Conservation (phyloP, 2,888 invertebrate species). For the Leptopterna dolabrata region DNA sequence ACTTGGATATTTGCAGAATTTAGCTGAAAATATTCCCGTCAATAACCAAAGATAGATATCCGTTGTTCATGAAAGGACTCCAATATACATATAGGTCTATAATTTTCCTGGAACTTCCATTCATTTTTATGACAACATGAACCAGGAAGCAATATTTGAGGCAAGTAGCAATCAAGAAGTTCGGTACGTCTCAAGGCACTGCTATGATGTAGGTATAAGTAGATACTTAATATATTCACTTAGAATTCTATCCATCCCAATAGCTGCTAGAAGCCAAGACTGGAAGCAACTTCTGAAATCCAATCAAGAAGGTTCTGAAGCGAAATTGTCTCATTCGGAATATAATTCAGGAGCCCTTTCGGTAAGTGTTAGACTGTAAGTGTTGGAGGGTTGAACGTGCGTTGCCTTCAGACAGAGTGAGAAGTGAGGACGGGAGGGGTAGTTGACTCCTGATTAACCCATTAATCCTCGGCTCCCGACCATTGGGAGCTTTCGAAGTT, state of each 20-base stretch:
- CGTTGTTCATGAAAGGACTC: too few relatives aligned
- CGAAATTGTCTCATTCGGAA: constrained; percentile 8
- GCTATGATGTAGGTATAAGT: too few relatives aligned
- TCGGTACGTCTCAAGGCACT: too few relatives aligned
- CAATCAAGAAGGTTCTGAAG: neutral
- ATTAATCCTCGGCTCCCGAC: constrained; percentile 43
- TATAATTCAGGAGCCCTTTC: constrained; percentile 15
- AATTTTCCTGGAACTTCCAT: too few relatives aligned
- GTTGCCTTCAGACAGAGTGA: constrained; percentile 21
- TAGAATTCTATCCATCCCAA: neutral
- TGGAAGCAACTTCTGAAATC: neutral
- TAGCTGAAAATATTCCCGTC: too few relatives aligned
- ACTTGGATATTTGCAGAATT: too few relatives aligned
- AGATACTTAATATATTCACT: neutral
- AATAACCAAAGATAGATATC: too few relatives aligned
- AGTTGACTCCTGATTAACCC: constrained; percentile 53
- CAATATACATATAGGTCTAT: too few relatives aligned
- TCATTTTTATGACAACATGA: too few relatives aligned
- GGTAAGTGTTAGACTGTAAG: neutral
- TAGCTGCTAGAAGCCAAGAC: neutral
- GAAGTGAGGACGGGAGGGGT: neutral
- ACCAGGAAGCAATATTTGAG: too few relatives aligned
- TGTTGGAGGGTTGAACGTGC: constrained; percentile 22
- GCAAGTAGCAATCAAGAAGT: too few relatives aligned
- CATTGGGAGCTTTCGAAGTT: constrained; percentile 21